phyloP scores from a whole-genome alignment of 2,113 vertebrate species.

The Talpa occidentalis region DNA sequence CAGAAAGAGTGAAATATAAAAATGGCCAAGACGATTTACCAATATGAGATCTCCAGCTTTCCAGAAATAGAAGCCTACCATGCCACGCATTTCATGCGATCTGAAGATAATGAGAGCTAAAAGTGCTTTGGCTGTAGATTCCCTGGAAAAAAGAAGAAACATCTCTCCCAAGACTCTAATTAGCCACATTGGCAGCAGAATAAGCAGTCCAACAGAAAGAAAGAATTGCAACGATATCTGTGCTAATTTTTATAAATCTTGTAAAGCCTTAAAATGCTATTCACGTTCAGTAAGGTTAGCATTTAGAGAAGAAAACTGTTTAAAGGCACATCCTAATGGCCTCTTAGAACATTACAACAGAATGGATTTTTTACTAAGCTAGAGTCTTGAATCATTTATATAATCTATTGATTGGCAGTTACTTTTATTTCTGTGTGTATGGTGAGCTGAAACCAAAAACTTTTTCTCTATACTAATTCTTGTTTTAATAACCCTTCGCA shows the following conservation, averaged over 20 bases:
- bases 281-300: background rate
- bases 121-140: background rate
- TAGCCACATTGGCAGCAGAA: background rate
- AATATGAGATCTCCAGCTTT: background rate
- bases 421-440: slow-evolving; percentile 55
- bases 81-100: background rate
- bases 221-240: background rate
- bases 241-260: slow-evolving; percentile 37
- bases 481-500: slow-evolving; percentile 62
- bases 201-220: background rate
- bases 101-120: background rate
- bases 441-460: slow-evolving; percentile 20
- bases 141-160: slow-evolving; percentile 9
- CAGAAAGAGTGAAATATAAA: slow-evolving; percentile 14
- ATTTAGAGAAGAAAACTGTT: slow-evolving; percentile 46
- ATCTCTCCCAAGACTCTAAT: background rate
- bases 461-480: slow-evolving; percentile 38
- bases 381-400: slow-evolving; percentile 59
- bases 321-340: slow-evolving; percentile 51
- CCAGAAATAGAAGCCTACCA: slow-evolving; percentile 17
- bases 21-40: slow-evolving; percentile 26
- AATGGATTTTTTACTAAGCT: slow-evolving; percentile 57
- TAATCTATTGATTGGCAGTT: slow-evolving; percentile 47
- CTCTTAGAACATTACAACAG: slow-evolving; percentile 59
- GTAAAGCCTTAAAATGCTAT: slow-evolving; percentile 18